phyloP scores from a whole-genome alignment of 2,888 invertebrate species.

The Agriopis marginaria region DNA sequence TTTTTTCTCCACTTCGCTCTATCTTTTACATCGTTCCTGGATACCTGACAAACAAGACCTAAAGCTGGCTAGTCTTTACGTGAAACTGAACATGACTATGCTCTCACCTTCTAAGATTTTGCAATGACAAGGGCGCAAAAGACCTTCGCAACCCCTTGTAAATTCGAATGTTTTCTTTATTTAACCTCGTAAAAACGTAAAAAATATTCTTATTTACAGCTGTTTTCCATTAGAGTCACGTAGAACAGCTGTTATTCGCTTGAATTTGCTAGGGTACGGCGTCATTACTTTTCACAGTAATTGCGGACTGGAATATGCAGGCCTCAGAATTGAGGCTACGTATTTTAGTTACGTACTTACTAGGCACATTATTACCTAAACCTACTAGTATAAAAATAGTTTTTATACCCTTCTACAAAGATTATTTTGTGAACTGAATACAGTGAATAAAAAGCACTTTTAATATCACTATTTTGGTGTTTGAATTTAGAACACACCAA shows the following conservation, averaged over 20 bases:
- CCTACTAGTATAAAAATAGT: no score
- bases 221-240: constrained; percentile 31
- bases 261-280: constrained; percentile 28
- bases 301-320: constrained; percentile 30
- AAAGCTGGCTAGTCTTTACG: no score
- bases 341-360: neutral
- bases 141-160: constrained; percentile 4
- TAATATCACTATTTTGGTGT: no score
- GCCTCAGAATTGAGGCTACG: constrained; percentile 13
- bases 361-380: no score
- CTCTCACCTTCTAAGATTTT: neutral
- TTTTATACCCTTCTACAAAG: no score
- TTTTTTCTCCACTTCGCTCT: no score
- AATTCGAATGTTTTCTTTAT: constrained; percentile 8
- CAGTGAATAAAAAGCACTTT: no score
- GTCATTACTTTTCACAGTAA: constrained; percentile 32
- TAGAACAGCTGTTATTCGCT: constrained; percentile 31
- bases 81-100: neutral
- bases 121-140: neutral
- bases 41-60: no score
- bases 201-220: constrained; percentile 25
- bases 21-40: no score
- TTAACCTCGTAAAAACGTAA: constrained; percentile 9
- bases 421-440: no score
- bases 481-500: no score